Conservation (phyloP, 2,888 invertebrate species). For the Andrena hattorfiana region DNA sequence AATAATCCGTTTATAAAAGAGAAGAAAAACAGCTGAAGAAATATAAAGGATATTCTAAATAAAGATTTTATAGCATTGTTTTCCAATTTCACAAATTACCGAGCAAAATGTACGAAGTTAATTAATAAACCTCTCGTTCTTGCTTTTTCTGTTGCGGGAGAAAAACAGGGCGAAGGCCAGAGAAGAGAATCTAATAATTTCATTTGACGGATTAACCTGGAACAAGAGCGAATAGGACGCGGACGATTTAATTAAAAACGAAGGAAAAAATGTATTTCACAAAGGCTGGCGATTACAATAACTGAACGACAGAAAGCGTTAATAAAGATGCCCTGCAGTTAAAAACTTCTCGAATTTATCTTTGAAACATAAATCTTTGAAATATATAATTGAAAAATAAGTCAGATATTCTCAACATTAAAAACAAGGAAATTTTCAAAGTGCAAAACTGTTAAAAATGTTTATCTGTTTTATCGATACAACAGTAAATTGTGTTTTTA, state of each 20-base stretch:
- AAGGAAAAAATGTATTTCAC: not conserved
- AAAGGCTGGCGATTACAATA: not conserved
- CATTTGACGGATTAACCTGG: slow-evolving; percentile 11
- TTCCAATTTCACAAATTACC: not conserved
- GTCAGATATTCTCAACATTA: not conserved
- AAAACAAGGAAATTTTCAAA: too few relatives aligned
- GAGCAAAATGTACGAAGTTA: slow-evolving; percentile 3
- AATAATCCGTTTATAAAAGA: not conserved
- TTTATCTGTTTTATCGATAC: too few relatives aligned
- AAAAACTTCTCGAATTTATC: not conserved
- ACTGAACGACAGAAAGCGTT: not conserved
- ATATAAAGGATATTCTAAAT: not conserved
- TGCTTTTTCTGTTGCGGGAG: not conserved
- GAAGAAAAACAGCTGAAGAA: not conserved
- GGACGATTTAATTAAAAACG: slow-evolving; percentile 19
- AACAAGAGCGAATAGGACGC: not conserved
- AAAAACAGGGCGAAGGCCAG: not conserved
- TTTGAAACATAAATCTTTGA: too few relatives aligned
- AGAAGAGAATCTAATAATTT: slow-evolving; percentile 4
- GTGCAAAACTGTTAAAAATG: too few relatives aligned
- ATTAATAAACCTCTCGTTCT: slow-evolving; percentile 18
- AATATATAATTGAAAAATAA: not conserved
- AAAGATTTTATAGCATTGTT: not conserved
- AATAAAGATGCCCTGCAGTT: not conserved
- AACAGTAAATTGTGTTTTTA: too few relatives aligned